These are phyloP conservation scores for Cloeon dipterum DNA, from an alignment of 2,888 invertebrate genomes.

Conservation along the genomic window DNA sequence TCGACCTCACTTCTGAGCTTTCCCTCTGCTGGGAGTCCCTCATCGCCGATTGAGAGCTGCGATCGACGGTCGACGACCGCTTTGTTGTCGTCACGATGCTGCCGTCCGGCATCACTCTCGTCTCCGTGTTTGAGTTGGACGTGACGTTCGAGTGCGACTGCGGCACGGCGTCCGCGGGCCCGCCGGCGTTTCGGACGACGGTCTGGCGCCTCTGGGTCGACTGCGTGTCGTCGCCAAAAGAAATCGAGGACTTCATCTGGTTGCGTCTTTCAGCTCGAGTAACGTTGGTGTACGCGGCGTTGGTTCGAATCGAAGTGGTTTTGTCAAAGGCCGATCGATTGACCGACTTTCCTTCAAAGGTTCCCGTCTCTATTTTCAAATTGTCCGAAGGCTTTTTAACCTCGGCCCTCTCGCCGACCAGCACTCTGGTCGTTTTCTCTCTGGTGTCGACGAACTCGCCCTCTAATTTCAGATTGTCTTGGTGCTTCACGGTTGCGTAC, in stretches of 20 bases:
- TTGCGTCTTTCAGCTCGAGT: slow-evolving; percentile 27
- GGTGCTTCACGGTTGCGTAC: slow-evolving; percentile 31
- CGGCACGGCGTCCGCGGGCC: slow-evolving; percentile 42
- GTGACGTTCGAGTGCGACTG: slow-evolving; percentile 55
- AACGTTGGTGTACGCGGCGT: too few species aligned
- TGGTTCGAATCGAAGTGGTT: too few species aligned
- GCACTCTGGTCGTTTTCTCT: too few species aligned
- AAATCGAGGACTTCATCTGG: slow-evolving; percentile 42
- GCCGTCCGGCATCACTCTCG: slow-evolving; percentile 47
- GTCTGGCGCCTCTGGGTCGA: slow-evolving; percentile 25
- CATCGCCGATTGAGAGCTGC: slow-evolving; percentile 42
- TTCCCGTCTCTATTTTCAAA: slow-evolving; percentile 4
- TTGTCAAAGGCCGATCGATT: too few species aligned
- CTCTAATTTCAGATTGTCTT: slow-evolving; percentile 29
- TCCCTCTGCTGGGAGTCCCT: too few species aligned
- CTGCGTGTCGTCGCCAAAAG: slow-evolving; percentile 28
- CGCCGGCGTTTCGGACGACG: slow-evolving; percentile 43
- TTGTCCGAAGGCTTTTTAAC: slow-evolving; percentile 18
- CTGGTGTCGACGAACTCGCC: slow-evolving; percentile 19
- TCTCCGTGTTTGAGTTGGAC: slow-evolving; percentile 40
- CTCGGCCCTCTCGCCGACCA: slow-evolving; percentile 20
- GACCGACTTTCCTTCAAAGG: too few species aligned
- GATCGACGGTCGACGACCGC: slow-evolving; percentile 57
- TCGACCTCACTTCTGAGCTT: too few species aligned
- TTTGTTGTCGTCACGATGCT: slow-evolving; percentile 46